Base-by-base conservation (phyloP, 1,140 invertebrate species). In the Anadara kagoshimensis region DNA sequence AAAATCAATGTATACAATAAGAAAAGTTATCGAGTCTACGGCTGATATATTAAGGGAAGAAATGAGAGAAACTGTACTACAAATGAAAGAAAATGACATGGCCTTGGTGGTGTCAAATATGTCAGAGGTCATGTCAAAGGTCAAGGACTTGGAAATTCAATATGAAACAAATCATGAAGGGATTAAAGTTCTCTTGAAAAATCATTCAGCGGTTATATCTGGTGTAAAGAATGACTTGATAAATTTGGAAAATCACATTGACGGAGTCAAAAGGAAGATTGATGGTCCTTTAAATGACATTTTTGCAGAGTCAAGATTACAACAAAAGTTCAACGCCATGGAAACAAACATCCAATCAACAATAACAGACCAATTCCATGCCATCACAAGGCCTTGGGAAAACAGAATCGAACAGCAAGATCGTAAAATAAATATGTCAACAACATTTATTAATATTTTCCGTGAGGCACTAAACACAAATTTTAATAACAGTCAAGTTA, bases 361-460 rank as follows among this genome's bases (percentile, higher is more conserved):
- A n/a, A n/a, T 71, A 7, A 62, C 26, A 11, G 44, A 54, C n/a
- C 59, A 43, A 54, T 41, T 71, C 3, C 36, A 41, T 16, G 16
- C 20, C 0, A 43, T 63, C 11, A 29, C 54, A 1, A 66, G 24
- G 18, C 24, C 63, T 18, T 51, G 49, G 5, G 22, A 66, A 49
- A 54, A 59, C n/a, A 70, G 66, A 54, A 47, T 75, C 16, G 18
- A 29, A 22, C 56, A 64, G 44, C 24, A 53, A n/a, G 61, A 69
- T 36, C 65, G 63, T 54, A 64, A 69, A 45, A 47, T 57, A 14
- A 75, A 75, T 36, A 29, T 66, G 22, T 65, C 73, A 22, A 41
- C 47, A 16, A 75, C 53, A n/a, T 47, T 70, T 26, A 53, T 75
- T 0, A 75, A 70, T 58, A 69, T 70, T 45, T 75, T 75, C 43